Percentiles rank a stretch among this genome's conserved stretches.
Evolutionary conservation across 2,797 vertebrate genomes (phyloP).

Genomic region (Cossypha caffra): DNA sequence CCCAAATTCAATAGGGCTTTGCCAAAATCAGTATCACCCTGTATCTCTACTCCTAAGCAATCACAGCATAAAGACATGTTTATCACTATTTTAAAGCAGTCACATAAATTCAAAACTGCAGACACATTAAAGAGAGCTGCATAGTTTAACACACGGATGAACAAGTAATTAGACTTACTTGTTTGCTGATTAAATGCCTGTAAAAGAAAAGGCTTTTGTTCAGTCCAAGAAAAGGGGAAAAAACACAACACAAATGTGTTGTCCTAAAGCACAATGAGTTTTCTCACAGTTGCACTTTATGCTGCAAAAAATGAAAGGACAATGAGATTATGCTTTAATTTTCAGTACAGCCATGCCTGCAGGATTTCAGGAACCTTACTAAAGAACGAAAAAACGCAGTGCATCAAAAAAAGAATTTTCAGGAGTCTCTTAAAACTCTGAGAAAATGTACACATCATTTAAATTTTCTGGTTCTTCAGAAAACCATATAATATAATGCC

Average conservation of each 20-base stretch:
- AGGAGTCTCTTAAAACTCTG: not conserved
- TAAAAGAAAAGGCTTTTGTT: conserved; percentile 23
- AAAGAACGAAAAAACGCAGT: not conserved
- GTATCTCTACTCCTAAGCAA: not conserved
- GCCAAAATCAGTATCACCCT: not conserved
- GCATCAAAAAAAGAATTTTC: not conserved
- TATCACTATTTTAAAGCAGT: not conserved
- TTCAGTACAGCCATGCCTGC: not conserved
- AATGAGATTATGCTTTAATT: not conserved
- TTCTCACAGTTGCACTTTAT: not conserved
- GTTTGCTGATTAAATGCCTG: not conserved
- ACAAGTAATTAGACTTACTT: conserved; percentile 46
- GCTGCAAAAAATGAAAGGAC: not conserved
- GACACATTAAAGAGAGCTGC: not conserved
- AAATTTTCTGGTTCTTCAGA: not conserved
- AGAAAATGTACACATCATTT: not conserved
- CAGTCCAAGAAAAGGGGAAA: not conserved
- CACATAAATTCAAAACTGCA: not conserved
- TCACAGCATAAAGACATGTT: not conserved
- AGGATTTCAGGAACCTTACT: not conserved
- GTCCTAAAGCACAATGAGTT: not conserved
- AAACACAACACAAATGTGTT: not conserved
- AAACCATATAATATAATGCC: not conserved
- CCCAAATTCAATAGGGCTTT: not conserved
- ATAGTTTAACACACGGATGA: conserved; percentile 25